These are phyloP conservation scores for Drosophila miranda DNA, from an alignment of 1,140 invertebrate genomes.

Conservation along the genomic window DNA sequence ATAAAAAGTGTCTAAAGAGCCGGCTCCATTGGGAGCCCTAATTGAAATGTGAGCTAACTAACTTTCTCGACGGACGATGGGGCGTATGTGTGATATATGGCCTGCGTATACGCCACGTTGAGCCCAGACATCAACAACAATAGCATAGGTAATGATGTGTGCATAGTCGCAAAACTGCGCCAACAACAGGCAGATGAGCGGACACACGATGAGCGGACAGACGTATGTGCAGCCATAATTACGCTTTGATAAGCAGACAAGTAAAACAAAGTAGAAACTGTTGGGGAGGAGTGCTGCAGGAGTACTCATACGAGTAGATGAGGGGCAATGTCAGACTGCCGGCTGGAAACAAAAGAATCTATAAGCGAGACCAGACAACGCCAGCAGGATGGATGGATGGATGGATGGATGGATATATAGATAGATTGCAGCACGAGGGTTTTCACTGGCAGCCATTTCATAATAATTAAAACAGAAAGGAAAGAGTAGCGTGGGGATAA, in stretches of 20 bases:
- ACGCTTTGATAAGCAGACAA: slow-evolving; percentile 77
- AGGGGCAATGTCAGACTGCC: slow-evolving; percentile 63
- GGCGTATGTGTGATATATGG: slow-evolving; percentile 43
- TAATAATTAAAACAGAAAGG: slow-evolving; percentile 65
- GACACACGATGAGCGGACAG: slow-evolving; percentile 7
- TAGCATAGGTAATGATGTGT: slow-evolving; percentile 65
- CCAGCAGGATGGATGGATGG: no score
- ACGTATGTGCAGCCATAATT: slow-evolving; percentile 62
- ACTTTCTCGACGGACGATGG: slow-evolving; percentile 31
- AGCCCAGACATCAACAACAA: slow-evolving; percentile 48
- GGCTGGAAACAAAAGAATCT: slow-evolving; percentile 72
- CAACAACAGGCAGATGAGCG: slow-evolving; percentile 8
- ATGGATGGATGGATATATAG: slow-evolving; percentile 28
- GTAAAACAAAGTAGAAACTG: slow-evolving; percentile 49
- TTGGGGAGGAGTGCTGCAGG: background rate
- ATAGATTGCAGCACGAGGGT: slow-evolving; percentile 33
- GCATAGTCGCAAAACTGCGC: slow-evolving; percentile 42
- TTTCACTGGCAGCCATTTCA: slow-evolving; percentile 60
- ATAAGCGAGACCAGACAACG: slow-evolving; percentile 36
- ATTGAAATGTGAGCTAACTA: slow-evolving; percentile 62
- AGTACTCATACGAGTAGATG: background rate
- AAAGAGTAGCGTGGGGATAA: slow-evolving; percentile 43
- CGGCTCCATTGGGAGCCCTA: slow-evolving; percentile 26
- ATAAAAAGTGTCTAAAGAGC: slow-evolving; percentile 58
- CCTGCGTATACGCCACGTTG: slow-evolving; percentile 17